Evolutionary conservation across 1,140 invertebrate genomes (phyloP).

Genomic region (Aphelinus atriplicis): DNA sequence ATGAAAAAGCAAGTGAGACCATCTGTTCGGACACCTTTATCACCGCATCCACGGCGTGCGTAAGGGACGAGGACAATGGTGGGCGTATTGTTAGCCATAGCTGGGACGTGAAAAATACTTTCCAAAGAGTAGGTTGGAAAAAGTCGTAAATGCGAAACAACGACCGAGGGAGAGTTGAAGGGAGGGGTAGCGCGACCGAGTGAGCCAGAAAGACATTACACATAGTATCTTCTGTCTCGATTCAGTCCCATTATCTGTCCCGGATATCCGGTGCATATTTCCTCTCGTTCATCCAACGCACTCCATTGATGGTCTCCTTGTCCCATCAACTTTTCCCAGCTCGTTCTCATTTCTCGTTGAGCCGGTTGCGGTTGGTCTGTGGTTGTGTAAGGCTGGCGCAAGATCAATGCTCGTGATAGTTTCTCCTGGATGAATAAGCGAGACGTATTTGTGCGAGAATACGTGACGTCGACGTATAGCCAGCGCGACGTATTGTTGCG

Average conservation of each 20-base stretch:
- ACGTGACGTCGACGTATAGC: neutral
- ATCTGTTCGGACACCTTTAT: conserved; percentile 9
- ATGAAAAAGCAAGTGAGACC: neutral
- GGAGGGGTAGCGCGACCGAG: neutral
- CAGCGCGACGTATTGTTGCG: neutral
- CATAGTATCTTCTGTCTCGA: conserved; percentile 1
- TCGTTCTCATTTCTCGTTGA: neutral
- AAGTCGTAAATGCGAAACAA: neutral
- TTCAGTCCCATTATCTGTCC: neutral
- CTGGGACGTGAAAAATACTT: neutral
- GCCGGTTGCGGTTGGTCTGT: neutral
- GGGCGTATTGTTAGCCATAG: neutral
- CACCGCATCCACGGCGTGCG: neutral
- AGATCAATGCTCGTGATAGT: conserved; percentile 16
- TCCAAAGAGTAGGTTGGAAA: neutral
- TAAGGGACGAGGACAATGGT: conserved; percentile 7
- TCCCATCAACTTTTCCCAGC: neutral
- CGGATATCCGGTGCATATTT: neutral
- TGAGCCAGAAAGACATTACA: neutral
- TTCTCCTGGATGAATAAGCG: neutral
- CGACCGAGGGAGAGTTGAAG: neutral
- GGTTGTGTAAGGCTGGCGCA: neutral
- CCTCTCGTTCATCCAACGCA: neutral
- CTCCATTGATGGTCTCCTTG: neutral
- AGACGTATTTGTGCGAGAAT: too few relatives aligned